These are phyloP conservation scores for Sandelia bainsii DNA, from an alignment of 2,797 vertebrate species.

Conservation along the genomic window DNA sequence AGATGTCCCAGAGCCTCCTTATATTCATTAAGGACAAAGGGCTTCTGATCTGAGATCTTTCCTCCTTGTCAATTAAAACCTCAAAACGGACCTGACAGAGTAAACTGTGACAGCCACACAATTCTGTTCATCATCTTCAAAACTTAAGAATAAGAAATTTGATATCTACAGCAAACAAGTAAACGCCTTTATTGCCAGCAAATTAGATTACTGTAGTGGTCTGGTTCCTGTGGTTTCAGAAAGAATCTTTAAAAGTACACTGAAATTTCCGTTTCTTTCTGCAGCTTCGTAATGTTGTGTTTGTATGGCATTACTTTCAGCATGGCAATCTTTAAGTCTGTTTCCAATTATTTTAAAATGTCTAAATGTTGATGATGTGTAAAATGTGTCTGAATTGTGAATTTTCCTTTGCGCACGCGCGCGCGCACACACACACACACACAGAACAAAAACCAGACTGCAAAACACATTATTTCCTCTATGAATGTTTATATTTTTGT, in stretches of 20 bases:
- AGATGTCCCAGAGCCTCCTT: no score
- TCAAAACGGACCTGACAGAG: neutral
- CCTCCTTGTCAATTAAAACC: neutral
- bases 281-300: neutral
- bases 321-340: neutral
- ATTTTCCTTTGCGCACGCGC: no score
- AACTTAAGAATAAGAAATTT: no score
- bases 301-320: no score
- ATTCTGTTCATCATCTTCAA: neutral
- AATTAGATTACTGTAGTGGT: no score
- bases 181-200: neutral
- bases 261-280: neutral
- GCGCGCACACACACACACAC: no score
- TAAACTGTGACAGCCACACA: no score
- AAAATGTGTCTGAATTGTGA: no score
- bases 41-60: no score
- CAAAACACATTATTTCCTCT: slow-evolving; percentile 12
- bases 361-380: neutral
- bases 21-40: no score
- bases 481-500: slow-evolving; percentile 27
- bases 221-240: neutral
- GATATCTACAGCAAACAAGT: neutral
- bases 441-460: neutral
- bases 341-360: neutral
- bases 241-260: neutral